These are phyloP conservation scores for Apis florea DNA, from an alignment of 1,140 invertebrate species.

Conservation along the genomic window DNA sequence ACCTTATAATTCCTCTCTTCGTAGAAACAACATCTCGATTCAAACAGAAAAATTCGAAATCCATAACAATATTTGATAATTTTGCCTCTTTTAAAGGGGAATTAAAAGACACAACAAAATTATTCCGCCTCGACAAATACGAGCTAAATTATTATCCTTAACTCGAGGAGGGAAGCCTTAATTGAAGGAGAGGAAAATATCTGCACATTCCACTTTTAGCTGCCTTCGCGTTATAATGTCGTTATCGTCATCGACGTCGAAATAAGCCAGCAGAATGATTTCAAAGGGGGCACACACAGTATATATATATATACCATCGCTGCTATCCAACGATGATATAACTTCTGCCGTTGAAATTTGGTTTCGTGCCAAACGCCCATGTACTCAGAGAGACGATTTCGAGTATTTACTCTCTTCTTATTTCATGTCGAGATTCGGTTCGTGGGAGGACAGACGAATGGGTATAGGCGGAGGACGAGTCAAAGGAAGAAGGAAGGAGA, in stretches of 20 bases:
- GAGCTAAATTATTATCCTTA: neutral
- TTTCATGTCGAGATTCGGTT: constrained; percentile 49
- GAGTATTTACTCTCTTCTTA: constrained; percentile 58
- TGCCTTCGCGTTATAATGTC: neutral
- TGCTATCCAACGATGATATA: constrained; percentile 25
- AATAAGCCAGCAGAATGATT: constrained; percentile 35
- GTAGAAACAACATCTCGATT: too few relatives aligned
- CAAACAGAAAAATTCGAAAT: too few relatives aligned
- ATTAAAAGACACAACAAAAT: neutral
- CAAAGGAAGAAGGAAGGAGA: neutral
- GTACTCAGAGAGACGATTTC: constrained; percentile 41
- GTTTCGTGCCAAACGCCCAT: constrained; percentile 57
- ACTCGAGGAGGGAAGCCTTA: neutral
- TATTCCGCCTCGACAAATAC: neutral
- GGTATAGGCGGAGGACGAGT: too few relatives aligned
- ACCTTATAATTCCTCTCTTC: too few relatives aligned
- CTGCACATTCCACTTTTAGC: neutral
- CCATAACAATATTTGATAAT: too few relatives aligned
- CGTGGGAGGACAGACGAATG: constrained; percentile 1
- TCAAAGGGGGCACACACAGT: constrained; percentile 32
- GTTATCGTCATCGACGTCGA: constrained; percentile 30
- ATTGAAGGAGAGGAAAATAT: constrained; percentile 22
- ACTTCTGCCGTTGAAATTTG: constrained; percentile 44
- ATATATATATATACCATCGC: neutral
- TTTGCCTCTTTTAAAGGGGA: too few relatives aligned